These are phyloP conservation scores for Teinopalpus imperialis DNA, from an alignment of 2,888 invertebrate species.

Conservation along the genomic window DNA sequence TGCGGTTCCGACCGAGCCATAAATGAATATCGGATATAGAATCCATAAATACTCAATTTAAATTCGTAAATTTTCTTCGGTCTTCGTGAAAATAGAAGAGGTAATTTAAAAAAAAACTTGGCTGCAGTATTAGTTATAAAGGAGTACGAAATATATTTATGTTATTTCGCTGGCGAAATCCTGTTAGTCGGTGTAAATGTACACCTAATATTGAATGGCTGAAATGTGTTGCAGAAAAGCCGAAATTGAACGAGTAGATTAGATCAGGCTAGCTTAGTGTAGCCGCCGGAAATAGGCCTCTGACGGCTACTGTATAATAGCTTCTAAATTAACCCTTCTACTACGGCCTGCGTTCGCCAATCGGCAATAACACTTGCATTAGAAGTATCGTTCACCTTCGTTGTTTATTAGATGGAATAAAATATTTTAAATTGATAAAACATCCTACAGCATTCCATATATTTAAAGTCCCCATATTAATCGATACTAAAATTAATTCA, in stretches of 20 bases:
- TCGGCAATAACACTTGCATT: slow-evolving; percentile 39
- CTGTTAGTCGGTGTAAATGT: no score
- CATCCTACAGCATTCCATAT: no score
- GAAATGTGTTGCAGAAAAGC: slow-evolving; percentile 66
- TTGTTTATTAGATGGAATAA: no score
- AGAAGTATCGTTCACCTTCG: slow-evolving; percentile 46
- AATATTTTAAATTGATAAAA: no score
- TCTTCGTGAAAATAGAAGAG: slow-evolving; percentile 62
- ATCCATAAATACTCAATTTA: slow-evolving; percentile 73
- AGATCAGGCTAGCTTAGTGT: slow-evolving; percentile 76
- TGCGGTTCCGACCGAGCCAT: slow-evolving; percentile 52
- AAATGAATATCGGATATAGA: slow-evolving; percentile 68
- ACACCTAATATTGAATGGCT: slow-evolving; percentile 47
- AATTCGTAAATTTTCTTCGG: slow-evolving; percentile 66
- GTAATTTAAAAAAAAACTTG: slow-evolving; percentile 62
- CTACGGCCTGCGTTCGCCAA: slow-evolving; percentile 49
- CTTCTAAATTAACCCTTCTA: slow-evolving; percentile 75
- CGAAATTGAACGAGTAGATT: slow-evolving; percentile 74
- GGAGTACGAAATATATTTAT: slow-evolving; percentile 1
- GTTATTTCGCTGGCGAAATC: no score
- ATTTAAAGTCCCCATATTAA: slow-evolving; percentile 6
- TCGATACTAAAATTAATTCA: slow-evolving; percentile 56
- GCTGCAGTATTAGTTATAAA: not conserved
- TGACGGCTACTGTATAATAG: slow-evolving; percentile 78
- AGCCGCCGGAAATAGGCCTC: slow-evolving; percentile 79